A percentile compares a stretch with the other conserved stretches of the same genome.
Evolutionary conservation across 2,888 invertebrate genomes (phyloP).

Genomic region (Stenodema calcarata): DNA sequence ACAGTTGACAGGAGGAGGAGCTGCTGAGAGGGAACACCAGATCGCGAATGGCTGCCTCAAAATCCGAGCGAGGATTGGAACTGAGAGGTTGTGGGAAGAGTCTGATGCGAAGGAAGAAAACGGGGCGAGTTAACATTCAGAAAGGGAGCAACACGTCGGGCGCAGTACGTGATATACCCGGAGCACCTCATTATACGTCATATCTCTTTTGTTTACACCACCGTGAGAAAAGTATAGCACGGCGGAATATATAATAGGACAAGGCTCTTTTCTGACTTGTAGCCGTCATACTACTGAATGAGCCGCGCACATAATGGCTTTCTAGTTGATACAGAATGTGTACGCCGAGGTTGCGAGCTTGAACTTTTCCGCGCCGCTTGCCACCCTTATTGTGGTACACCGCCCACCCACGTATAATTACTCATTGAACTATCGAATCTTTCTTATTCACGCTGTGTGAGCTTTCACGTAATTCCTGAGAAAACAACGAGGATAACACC

Average conservation of each 20-base stretch:
- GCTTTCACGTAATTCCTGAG: too few species aligned
- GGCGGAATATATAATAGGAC: slow-evolving; percentile 42
- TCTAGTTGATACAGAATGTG: slow-evolving; percentile 11
- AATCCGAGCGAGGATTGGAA: slow-evolving; percentile 8
- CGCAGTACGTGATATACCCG: slow-evolving; percentile 33
- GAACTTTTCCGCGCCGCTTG: not conserved
- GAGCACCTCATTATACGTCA: slow-evolving; percentile 44
- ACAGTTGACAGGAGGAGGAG: too few species aligned
- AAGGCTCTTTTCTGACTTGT: slow-evolving; percentile 27
- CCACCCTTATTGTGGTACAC: too few species aligned
- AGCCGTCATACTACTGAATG: slow-evolving; percentile 1
- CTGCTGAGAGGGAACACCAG: too few species aligned
- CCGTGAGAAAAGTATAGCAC: slow-evolving; percentile 48
- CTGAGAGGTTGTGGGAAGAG: slow-evolving; percentile 35
- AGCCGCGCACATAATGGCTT: slow-evolving; percentile 14
- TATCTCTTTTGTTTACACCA: slow-evolving; percentile 40
- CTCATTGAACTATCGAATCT: too few species aligned
- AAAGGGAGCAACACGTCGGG: slow-evolving; percentile 42
- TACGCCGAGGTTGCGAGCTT: not conserved
- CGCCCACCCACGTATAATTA: too few species aligned
- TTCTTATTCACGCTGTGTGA: too few species aligned
- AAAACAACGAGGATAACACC: too few species aligned
- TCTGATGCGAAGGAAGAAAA: slow-evolving; percentile 29
- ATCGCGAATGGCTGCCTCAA: too few species aligned
- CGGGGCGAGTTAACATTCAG: slow-evolving; percentile 32